phyloP scores from a whole-genome alignment of 2,888 invertebrate species.

The Trachelus stipa region DNA sequence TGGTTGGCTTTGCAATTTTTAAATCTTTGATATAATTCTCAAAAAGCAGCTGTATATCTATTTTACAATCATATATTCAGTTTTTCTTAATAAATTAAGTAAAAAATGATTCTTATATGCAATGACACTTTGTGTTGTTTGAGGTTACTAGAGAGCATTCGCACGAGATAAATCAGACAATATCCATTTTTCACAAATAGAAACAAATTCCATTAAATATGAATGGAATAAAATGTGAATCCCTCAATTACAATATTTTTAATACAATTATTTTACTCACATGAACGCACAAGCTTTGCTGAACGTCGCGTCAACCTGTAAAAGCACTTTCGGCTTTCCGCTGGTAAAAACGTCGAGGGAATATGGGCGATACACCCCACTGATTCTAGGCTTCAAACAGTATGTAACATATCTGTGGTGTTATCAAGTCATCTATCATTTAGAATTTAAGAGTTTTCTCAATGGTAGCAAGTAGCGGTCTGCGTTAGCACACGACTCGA shows the following conservation, averaged over 20 bases:
- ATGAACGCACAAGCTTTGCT: neutral
- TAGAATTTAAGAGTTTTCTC: neutral
- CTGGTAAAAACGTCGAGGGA: neutral
- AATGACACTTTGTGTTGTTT: neutral
- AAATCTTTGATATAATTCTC: neutral
- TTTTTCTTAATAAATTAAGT: neutral
- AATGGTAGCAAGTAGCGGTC: neutral
- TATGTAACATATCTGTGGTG: neutral
- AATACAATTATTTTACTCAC: neutral
- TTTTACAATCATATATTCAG: neutral
- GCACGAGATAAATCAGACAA: neutral
- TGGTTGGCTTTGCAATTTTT: conserved; percentile 37
- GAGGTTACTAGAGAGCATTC: neutral
- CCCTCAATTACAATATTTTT: neutral
- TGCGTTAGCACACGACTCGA: neutral
- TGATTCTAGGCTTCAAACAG: neutral
- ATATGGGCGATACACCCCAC: neutral
- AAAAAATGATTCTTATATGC: neutral
- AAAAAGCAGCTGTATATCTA: neutral
- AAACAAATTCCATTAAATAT: neutral
- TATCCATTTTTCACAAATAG: neutral
- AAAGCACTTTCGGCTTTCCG: neutral
- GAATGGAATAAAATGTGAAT: neutral
- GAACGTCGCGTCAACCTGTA: neutral
- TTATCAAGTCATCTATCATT: neutral